Evolutionary conservation across 2,797 vertebrate genomes (phyloP), one percentile per base, ranked within the genome.

Genomic region (Macroramphosus scolopax): DNA sequence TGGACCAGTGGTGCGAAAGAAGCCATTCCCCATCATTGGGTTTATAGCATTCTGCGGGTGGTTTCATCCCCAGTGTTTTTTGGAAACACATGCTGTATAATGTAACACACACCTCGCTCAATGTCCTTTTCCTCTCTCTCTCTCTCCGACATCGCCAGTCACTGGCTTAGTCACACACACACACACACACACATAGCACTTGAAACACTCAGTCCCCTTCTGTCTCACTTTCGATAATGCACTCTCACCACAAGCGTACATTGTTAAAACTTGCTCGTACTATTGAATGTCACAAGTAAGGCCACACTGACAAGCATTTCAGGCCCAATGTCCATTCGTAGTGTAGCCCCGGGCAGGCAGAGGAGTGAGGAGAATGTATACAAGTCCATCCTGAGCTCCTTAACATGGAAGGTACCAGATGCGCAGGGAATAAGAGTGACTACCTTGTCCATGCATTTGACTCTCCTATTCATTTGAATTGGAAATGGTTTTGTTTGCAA

Each of bases 331-430:
- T 75, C 64, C 69, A 69, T 28, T 42, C 54, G 61, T 49, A 1
- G 47, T 6, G 36, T 8, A 47, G 58, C 53, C 50, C 26, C 16
- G 58, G 53, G 49, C 54, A 57, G 58, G 28, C 36, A 26, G 52
- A 58, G 37, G 54, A 63, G 69, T 75, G 81, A 87, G 75, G 37
- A 31, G 77, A 83, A 80, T 80, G 64, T 47, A 41, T 59, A 75
- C 56, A 24, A 69, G 70, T 51, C 37, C 2, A n/a, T 35, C 51
- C 44, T 31, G 62, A 71, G 48, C 72, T 72, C 60, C 44, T 72
- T 64, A 65, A 58, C 67, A 63, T 68, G 69, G 67, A 71, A 17
- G 56, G 34, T 56, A 17, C 45, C 18, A 8, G 63, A 50, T 35
- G 17, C 26, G 3, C 34, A 10, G 24, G 49, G 62, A 53, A 51